phyloP scores from a whole-genome alignment of 2,797 vertebrate species.

The Aeoliscus strigatus region DNA sequence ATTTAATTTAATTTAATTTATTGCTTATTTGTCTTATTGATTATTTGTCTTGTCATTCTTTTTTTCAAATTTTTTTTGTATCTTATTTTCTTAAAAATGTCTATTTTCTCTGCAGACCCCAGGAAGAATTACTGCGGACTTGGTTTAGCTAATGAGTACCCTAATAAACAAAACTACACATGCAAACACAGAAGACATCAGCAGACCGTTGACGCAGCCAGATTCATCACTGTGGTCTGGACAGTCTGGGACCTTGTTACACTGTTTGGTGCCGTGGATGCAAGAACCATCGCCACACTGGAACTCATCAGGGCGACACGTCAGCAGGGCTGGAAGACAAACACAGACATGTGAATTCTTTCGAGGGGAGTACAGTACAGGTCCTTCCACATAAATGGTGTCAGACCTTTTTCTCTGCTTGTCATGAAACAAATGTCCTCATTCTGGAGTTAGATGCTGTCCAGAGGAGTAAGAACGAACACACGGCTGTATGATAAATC shows the following conservation, averaged over 20 bases:
- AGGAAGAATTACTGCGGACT: too few relatives aligned
- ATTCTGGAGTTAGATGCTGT: slow-evolving; percentile 5
- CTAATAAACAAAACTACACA: too few relatives aligned
- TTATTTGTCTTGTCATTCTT: too few relatives aligned
- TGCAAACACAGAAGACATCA: slow-evolving; percentile 1
- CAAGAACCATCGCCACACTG: slow-evolving; percentile 91
- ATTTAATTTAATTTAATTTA: too few relatives aligned
- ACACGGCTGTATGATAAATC: slow-evolving; percentile 40
- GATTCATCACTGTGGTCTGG: slow-evolving; percentile 88
- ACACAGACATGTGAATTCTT: slow-evolving; percentile 9
- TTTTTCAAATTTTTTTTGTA: too few relatives aligned
- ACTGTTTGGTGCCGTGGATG: slow-evolving; percentile 88
- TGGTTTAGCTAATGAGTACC: too few relatives aligned
- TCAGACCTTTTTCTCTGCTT: slow-evolving; percentile 1
- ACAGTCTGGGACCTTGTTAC: slow-evolving; percentile 88
- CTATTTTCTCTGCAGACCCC: too few relatives aligned
- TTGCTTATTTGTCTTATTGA: too few relatives aligned
- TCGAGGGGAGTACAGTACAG: slow-evolving; percentile 10
- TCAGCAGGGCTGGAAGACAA: slow-evolving; percentile 75
- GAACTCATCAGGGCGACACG: slow-evolving; percentile 90
- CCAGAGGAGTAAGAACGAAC: slow-evolving; percentile 21
- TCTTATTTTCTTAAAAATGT: too few relatives aligned
- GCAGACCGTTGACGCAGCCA: slow-evolving; percentile 87
- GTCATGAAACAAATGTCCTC: not conserved
- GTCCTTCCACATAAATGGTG: too few relatives aligned